Evolutionary conservation across 2,797 vertebrate genomes (phyloP), one percentile per base, ranked within the genome.

Genomic region (Sebastes wilsoni): DNA sequence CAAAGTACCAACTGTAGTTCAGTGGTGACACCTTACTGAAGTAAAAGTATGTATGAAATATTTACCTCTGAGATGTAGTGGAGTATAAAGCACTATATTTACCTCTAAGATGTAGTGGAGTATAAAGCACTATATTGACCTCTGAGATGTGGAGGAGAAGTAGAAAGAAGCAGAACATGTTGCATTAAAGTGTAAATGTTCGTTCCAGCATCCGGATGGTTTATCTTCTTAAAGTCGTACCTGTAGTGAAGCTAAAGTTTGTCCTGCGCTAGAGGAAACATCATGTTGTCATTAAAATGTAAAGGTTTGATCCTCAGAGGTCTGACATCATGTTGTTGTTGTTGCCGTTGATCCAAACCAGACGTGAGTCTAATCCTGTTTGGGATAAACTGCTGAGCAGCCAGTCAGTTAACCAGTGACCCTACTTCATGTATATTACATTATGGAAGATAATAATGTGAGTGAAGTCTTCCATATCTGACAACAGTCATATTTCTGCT

Each of bases 311-410:
- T 46, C 6, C 14, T 46, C 42, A 46, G 42, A 46, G 42, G 14
- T 18, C 14, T 46, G 42, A 46, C 42, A 46, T 46, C 42, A 46
- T 46, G 32, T 62, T 36, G 60, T 52, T 27, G 67, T 69, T 49
- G 36, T 38, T 38, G 36, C 36, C 36, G 54, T 52, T 34, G 58
- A 80, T 72, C 52, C n/a, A 23, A 77, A 71, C 1, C 82, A 82
- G 73, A 64, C 61, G 20, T 22, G 11, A 1, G 38, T 73, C 0
- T 72, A 68, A 76, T 76, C 46, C 11, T 14, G 65, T 87, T 72
- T 30, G 2, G 13, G 9, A 36, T 52, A n/a, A 71, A 56, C 66
- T 42, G 28, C 61, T 61, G 30, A 81, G 10, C 28, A 27, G 7
- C 30, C 8, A 56, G 28, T 58, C 34, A 38, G 12, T 58, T 49